Base-by-base conservation (phyloP, 2,797 vertebrate species). In the Alca torda region DNA sequence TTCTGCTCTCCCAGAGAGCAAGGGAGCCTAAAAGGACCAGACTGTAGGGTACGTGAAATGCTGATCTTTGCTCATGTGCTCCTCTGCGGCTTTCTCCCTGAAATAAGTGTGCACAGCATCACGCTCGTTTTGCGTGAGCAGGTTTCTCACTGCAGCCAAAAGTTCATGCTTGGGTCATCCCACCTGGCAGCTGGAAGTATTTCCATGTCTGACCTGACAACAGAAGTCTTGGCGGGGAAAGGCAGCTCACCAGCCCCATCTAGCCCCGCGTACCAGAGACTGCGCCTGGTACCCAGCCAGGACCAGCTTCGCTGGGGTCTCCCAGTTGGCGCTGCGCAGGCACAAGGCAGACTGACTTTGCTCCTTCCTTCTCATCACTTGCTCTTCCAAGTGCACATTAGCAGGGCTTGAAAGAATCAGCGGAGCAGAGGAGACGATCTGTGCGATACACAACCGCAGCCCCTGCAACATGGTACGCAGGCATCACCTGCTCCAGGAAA, bases 51-150 rank as follows among this genome's bases (percentile, higher is more conserved):
- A 39, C 16, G 18, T 57, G 33, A 16, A 39, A 24, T 10, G 3
- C 60, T 65, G 48, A 69, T 26, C 60, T 61, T 20, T 59, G 79
- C 30, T 77, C 7, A 0, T 10, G n/a, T 11, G 9, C 13, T 51
- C 17, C 21, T 24, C 59, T 41, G 28, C 4, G 1, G 35, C 19
- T 30, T 59, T 60, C 48, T 60, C 48, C 65, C 41, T 31, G 9
- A 9, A 64, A 24, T 9, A 65, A 72, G 25, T 0, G 10, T 6
- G 37, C 82, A 12, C 21, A 87, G 57, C 53, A 72, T 19, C 54
- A n/a, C 0, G 0, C 28, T 39, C 1, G 0, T 13, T 65, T 57
- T 85, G 28, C 31, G 30, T 0, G 0, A 70, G 63, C 35, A 31
- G 4, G 25, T 75, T 53, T 83, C 68, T 57, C 24, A 23, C 51